Evolutionary conservation across 2,888 invertebrate species (phyloP), one percentile per base, ranked within the genome.

Genomic region (Dascillus cervinus): DNA sequence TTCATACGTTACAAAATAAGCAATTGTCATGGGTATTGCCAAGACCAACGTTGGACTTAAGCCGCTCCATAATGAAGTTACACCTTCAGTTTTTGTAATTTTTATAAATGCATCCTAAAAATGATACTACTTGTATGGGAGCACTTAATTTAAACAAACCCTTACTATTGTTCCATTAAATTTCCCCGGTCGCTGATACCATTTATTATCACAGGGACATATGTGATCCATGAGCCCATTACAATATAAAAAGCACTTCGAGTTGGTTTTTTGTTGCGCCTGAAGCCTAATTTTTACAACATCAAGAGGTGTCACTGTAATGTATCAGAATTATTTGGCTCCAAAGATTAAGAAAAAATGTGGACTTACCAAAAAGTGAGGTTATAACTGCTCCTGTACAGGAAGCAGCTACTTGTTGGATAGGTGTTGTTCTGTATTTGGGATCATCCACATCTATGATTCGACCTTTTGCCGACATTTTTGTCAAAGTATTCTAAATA

Each of bases 171-270:
- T 82, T 44, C 83, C 88, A 51, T 75, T 82, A 53, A 92, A 91
- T 53, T 86, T 85, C 33, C 73, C 70, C 47, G 74, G 69, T 46
- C 66, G 65, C 19, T 70, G 72, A 49, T 77, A 75, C 84, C 84
- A 85, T 33, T 58, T 50, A 11, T 58, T 55, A 37, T 59, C 72
- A 64, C 92, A 92, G 8, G 84, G 81, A 61, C 96, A 97, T 19
- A 96, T 66, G 60, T 97, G 96, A 65, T 98, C 98, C 96, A 97
- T 97, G 6, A 98, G 69, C 1, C 98, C 97, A 72, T 98, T 98
- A 60, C 94, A 94, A 64, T 94, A 97, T 4, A 97, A 67, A 60
- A 90, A 97, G 64, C 96, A 95, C 64, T 85, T 86, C 46, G 88
- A 85, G 47, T 84, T 60, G 1, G 82, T 79, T 52, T 89, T 90